A percentile compares a stretch with the other conserved stretches of the same genome.
phyloP scores from a whole-genome alignment of 2,797 vertebrate genomes.

The Babyrousa celebensis region DNA sequence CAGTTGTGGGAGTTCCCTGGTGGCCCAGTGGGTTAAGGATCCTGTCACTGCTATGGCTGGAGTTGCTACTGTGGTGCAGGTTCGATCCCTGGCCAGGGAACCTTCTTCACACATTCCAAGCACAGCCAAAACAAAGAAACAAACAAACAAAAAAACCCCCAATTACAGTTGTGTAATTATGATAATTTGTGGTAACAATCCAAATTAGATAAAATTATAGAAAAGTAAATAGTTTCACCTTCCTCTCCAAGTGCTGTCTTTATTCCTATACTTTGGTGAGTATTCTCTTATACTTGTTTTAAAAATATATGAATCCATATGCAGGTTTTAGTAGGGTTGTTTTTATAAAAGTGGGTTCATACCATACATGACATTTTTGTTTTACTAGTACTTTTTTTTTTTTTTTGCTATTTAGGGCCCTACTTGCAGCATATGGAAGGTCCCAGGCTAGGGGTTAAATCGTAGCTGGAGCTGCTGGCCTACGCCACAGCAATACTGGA shows the following conservation, averaged over 20 bases:
- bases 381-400: neutral
- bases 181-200: neutral
- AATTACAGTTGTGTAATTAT: neutral
- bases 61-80: too few species aligned
- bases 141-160: too few species aligned
- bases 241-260: neutral
- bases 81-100: too few species aligned
- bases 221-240: slow-evolving; percentile 19
- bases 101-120: too few species aligned
- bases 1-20: neutral
- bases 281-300: slow-evolving; percentile 56
- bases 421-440: too few species aligned
- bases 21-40: too few species aligned
- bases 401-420: too few species aligned
- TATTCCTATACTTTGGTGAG: neutral
- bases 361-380: neutral
- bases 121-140: too few species aligned
- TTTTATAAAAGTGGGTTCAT: slow-evolving; percentile 10
- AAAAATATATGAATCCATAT: neutral
- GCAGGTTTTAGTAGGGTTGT: neutral
- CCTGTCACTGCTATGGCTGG: too few species aligned
- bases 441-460: too few species aligned
- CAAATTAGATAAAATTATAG: neutral
- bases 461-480: too few species aligned
- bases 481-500: too few species aligned